phyloP scores from a whole-genome alignment of 1,140 invertebrate genomes.

The Uloborus diversus region DNA sequence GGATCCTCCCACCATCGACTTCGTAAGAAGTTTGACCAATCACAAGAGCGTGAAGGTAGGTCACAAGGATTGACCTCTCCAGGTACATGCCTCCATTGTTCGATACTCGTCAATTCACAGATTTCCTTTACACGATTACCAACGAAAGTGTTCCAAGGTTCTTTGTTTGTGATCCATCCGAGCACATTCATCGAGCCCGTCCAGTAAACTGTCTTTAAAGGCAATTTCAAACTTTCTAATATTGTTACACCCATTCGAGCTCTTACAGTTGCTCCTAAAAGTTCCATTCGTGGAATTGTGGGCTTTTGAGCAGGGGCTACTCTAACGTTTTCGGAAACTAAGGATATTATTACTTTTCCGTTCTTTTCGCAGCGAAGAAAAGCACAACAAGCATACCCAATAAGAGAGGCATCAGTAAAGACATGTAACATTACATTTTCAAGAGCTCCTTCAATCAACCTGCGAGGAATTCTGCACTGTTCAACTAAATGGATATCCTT shows the following conservation, averaged over 20 bases:
- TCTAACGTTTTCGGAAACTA: not conserved
- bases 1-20: not conserved
- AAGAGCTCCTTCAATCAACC: not conserved
- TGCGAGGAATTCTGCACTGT: constrained; percentile 1
- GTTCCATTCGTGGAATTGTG: not conserved
- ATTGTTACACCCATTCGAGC: too few species aligned
- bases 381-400: not conserved
- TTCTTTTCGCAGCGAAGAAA: not conserved
- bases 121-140: not conserved
- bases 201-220: not conserved
- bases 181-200: too few species aligned
- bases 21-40: not conserved
- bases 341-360: not conserved
- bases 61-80: not conserved
- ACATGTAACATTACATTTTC: not conserved
- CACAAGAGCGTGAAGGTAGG: not conserved
- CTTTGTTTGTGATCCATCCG: too few species aligned
- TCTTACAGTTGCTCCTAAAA: constrained; percentile 2
- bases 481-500: not conserved
- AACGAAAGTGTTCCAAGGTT: not conserved
- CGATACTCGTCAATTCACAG: not conserved
- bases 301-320: not conserved
- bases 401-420: not conserved
- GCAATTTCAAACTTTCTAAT: not conserved
- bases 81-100: not conserved